phyloP scores from a whole-genome alignment of 2,888 invertebrate genomes.

The Invenusta paracnida region DNA sequence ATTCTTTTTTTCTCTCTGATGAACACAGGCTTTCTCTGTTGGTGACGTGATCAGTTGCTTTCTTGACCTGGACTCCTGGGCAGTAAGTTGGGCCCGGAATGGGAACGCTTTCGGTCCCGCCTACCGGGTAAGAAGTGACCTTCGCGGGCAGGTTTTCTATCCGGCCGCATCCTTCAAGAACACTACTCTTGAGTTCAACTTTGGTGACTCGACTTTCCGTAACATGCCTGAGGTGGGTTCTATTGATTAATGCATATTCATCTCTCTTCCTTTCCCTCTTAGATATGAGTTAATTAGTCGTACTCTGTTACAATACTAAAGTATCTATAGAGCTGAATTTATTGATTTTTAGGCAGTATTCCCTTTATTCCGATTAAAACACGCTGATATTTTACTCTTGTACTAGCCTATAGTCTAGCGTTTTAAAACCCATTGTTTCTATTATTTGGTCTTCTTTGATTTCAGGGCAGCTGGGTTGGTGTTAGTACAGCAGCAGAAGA shows the following conservation, averaged over 20 bases:
- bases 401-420: too few species aligned
- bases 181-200: neutral
- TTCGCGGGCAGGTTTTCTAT: neutral
- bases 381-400: too few species aligned
- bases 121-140: neutral
- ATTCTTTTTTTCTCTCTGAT: neutral
- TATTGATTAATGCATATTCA: too few species aligned
- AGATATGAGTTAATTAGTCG: too few species aligned
- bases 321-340: too few species aligned
- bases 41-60: conserved; percentile 84
- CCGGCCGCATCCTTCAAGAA: neutral
- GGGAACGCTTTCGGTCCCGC: conserved; percentile 47
- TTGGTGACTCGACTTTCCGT: neutral
- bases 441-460: neutral
- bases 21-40: conserved; percentile 73
- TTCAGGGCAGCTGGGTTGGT: neutral
- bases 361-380: too few species aligned
- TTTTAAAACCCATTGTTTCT: neutral
- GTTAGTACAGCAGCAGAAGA: neutral
- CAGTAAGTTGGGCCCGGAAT: conserved; percentile 70
- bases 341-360: too few species aligned
- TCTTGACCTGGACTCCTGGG: conserved; percentile 74
- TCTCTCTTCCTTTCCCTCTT: too few species aligned
- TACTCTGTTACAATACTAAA: too few species aligned
- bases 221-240: neutral